A percentile compares a stretch with the other conserved stretches of the same genome.
These are phyloP conservation scores for Corythoichthys haematopterus DNA, from an alignment of 2,113 vertebrate genomes.

Conservation along the genomic window DNA sequence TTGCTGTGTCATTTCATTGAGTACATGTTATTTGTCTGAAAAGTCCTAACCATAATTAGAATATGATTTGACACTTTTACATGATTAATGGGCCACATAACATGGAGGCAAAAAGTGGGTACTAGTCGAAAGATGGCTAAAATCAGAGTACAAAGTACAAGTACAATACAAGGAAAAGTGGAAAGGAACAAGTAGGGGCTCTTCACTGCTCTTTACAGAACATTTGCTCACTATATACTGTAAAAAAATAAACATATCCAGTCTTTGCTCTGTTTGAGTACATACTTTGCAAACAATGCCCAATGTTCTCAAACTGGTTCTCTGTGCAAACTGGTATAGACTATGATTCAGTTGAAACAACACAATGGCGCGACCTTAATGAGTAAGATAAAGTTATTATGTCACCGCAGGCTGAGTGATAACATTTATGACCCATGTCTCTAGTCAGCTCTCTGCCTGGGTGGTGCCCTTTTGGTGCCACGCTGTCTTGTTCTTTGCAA, in stretches of 20 bases:
- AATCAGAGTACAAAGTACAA: not conserved
- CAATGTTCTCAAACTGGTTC: constrained; percentile 3
- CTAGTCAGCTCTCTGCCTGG: constrained; percentile 48
- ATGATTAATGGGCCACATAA: not conserved
- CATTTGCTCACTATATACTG: not conserved
- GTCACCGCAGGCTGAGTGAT: constrained; percentile 56
- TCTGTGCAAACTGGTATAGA: constrained; percentile 42
- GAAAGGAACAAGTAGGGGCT: not conserved
- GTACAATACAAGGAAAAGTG: not conserved
- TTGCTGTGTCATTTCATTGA: not conserved
- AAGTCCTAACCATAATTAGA: not conserved
- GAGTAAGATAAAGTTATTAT: constrained; percentile 59
- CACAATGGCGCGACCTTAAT: constrained; percentile 54
- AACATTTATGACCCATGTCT: constrained; percentile 66
- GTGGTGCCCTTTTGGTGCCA: constrained; percentile 65
- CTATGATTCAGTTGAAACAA: constrained; percentile 59
- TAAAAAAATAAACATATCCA: not conserved
- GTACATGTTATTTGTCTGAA: not conserved
- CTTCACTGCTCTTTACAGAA: not conserved
- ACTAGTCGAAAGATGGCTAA: not conserved
- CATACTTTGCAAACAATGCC: constrained; percentile 5
- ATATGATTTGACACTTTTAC: not conserved
- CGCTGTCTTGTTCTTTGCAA: constrained; percentile 60
- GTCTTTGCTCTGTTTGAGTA: not conserved
- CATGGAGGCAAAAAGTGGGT: not conserved